Evolutionary conservation across 2,113 vertebrate genomes (phyloP).

Genomic region (Cyanoramphus novaezelandiae): DNA sequence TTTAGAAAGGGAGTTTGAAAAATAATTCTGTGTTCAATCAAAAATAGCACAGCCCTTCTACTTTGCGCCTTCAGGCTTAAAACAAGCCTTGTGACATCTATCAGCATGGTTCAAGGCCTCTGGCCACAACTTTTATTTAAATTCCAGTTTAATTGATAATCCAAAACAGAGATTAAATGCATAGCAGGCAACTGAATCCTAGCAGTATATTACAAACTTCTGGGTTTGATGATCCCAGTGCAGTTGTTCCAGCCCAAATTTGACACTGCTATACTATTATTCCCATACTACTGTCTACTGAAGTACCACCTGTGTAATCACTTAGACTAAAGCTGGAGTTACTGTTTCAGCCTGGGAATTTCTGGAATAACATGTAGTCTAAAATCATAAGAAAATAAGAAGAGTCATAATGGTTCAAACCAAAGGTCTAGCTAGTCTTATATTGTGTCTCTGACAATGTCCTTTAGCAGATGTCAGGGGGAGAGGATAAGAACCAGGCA

Average conservation of each 20-base stretch:
- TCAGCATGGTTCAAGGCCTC: constrained; percentile 43
- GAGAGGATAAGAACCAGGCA: constrained; percentile 17
- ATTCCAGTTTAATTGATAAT: constrained; percentile 62
- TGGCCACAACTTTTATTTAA: constrained; percentile 47
- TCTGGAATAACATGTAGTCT: constrained; percentile 74
- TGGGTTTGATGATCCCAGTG: constrained; percentile 14
- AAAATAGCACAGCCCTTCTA: constrained; percentile 35
- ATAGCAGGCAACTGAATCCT: constrained; percentile 25
- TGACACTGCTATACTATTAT: constrained; percentile 30
- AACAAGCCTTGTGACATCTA: constrained; percentile 48
- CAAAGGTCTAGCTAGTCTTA: not conserved
- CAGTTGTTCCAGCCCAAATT: constrained; percentile 42
- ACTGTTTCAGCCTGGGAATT: constrained; percentile 21
- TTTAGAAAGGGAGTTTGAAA: constrained; percentile 58
- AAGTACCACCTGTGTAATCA: constrained; percentile 42
- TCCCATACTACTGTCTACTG: constrained; percentile 12
- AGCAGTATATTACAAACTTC: not conserved
- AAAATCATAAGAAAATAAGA: constrained; percentile 59
- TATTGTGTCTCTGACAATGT: not conserved
- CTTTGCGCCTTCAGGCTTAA: constrained; percentile 15
- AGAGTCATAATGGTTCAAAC: not conserved
- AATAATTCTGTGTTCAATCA: constrained; percentile 64
- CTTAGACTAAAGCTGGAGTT: constrained; percentile 4
- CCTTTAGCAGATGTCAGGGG: not conserved
- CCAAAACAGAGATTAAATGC: constrained; percentile 61